Base-by-base conservation (phyloP, 1,140 invertebrate species). In the Neodiprion lecontei region DNA sequence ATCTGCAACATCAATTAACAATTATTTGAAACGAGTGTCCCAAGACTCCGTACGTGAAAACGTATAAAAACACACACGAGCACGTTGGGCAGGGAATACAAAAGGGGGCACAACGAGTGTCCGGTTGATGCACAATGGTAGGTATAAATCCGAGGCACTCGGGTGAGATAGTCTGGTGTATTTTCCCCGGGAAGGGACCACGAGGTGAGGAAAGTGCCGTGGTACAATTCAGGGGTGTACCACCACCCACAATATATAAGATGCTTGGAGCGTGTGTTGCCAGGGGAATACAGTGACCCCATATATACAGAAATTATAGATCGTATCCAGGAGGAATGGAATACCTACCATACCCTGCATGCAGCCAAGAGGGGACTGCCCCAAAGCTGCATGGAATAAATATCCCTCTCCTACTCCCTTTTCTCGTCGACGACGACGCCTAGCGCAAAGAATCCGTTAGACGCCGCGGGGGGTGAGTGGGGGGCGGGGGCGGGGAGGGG, bases 271-370 rank as follows among this genome's bases (percentile, higher is more conserved):
- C 21, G 67, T 75, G 79, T 74, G 78, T 77, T 77, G 79, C 77
- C 66, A 75, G 73, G 77, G 72, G 78, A 74, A 80, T 80, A 70
- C 77, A 72, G 72, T 78, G 76, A 80, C 79, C 80, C 79, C 76
- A 76, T 73, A 69, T 73, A 69, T 67, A 68, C 73, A 79, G 28
- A 61, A 61, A 61, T 61, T 76, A 81, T 77, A 61, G 70, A 67
- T 48, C 74, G 72, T 75, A 69, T 69, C 67, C 67, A 69, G 67
- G 21, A 69, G 12, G 61, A 65, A 14, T 65, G 72, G 69, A 40
- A 40, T 40, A 40, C 28, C 65, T 40, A 40, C 28, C 65, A 65
- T 67, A 70, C 74, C 75, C 74, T 72, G 79, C 70, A 74, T 72
- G 74, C 76, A 70, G 69, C 28, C 73, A 73, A 67, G 69, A 72